Evolutionary conservation across 2,113 vertebrate genomes (phyloP).

Genomic region (Catharus minimus): DNA sequence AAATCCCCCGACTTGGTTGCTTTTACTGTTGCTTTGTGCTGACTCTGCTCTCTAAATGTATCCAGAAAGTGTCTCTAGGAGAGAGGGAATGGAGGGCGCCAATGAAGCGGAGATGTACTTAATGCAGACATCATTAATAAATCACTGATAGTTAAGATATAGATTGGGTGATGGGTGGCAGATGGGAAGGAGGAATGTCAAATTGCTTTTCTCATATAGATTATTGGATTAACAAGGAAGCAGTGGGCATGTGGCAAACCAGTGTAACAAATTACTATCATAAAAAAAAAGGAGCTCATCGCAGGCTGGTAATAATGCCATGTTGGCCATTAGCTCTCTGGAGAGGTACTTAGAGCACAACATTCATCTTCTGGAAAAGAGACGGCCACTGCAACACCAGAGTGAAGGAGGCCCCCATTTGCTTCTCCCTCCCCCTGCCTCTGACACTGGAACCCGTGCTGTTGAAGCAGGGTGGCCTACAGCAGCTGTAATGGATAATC

Average conservation of each 20-base stretch:
- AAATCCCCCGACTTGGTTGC: background rate
- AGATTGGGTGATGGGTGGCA: slow-evolving; percentile 82
- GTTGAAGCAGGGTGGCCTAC: background rate
- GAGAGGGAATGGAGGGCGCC: slow-evolving; percentile 35
- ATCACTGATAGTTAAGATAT: slow-evolving; percentile 82
- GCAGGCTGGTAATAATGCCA: slow-evolving; percentile 73
- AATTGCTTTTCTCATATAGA: slow-evolving; percentile 86
- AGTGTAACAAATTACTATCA: slow-evolving; percentile 80
- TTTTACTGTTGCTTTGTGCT: slow-evolving; percentile 30
- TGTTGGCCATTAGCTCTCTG: slow-evolving; percentile 68
- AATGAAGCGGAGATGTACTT: slow-evolving; percentile 68
- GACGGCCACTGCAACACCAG: slow-evolving; percentile 56
- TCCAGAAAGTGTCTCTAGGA: slow-evolving; percentile 51
- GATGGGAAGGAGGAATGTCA: slow-evolving; percentile 80
- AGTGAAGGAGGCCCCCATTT: slow-evolving; percentile 1
- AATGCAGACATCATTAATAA: slow-evolving; percentile 76
- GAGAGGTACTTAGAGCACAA: slow-evolving; percentile 66
- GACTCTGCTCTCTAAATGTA: slow-evolving; percentile 52
- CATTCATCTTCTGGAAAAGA: slow-evolving; percentile 69
- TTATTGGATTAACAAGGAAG: slow-evolving; percentile 84
- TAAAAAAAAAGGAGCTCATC: slow-evolving; percentile 76
- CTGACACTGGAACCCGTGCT: background rate
- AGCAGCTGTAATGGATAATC: slow-evolving; percentile 5
- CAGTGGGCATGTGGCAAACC: slow-evolving; percentile 77
- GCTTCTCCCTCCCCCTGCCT: background rate